Base-by-base conservation (phyloP, 1,140 invertebrate genomes). In the Alviniconcha marisindica region DNA sequence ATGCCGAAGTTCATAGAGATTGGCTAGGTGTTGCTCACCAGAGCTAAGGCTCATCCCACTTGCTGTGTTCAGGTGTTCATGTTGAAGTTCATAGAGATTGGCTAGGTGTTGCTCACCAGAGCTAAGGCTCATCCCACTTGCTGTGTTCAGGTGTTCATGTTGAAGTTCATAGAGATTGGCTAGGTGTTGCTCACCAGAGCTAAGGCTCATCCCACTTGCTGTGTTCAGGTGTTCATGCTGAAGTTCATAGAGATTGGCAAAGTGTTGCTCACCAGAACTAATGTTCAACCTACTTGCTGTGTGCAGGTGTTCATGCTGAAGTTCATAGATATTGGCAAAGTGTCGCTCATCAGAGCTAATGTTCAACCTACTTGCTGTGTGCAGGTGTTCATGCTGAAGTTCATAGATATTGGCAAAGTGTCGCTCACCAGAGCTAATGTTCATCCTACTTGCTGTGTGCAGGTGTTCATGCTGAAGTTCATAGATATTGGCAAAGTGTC, bases 351-450 rank as follows among this genome's bases (percentile, higher is more conserved):
- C n/a, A n/a, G n/a, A n/a, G n/a, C n/a, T n/a, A n/a, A n/a, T n/a
- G n/a, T n/a, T n/a, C n/a, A n/a, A n/a, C n/a, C n/a, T n/a, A n/a
- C n/a, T n/a, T n/a, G n/a, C n/a, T n/a, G n/a, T n/a, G n/a, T n/a
- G n/a, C n/a, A n/a, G n/a, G n/a, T n/a, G n/a, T n/a, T n/a, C n/a
- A n/a, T n/a, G n/a, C n/a, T n/a, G n/a, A n/a, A n/a, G n/a, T n/a
- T n/a, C n/a, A n/a, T 99, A 0, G 99, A 99, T 94, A 97, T 98
- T 82, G 98, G 98, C n/a, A 99, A n/a, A n/a, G n/a, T n/a, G n/a
- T n/a, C n/a, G n/a, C n/a, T n/a, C n/a, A n/a, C n/a, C n/a, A n/a
- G n/a, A n/a, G n/a, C n/a, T n/a, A n/a, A n/a, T n/a, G n/a, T n/a
- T n/a, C n/a, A n/a, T n/a, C n/a, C n/a, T n/a, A n/a, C n/a, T n/a